A percentile compares a stretch with the other conserved stretches of the same genome.
These are phyloP conservation scores for Ibidorhyncha struthersii DNA, from an alignment of 2,113 vertebrate genomes.

Conservation along the genomic window DNA sequence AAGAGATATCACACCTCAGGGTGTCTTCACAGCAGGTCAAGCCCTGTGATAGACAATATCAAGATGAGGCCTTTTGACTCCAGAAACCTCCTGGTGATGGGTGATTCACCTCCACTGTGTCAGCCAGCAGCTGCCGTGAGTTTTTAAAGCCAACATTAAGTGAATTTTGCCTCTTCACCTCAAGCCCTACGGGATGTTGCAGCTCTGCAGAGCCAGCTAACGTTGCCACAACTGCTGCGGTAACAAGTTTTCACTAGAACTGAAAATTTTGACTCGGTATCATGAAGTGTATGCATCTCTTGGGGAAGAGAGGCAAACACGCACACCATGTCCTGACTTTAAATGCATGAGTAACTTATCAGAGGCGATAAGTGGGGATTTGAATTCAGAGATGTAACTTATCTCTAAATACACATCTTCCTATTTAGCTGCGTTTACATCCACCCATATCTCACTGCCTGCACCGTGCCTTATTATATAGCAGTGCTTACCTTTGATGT, in stretches of 20 bases:
- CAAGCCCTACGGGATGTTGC: fast-evolving
- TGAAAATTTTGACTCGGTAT: fast-evolving
- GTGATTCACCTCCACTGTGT: background rate
- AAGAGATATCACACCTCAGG: background rate
- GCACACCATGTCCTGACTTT: background rate
- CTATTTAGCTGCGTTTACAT: slow-evolving; percentile 18
- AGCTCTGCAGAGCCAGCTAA: background rate
- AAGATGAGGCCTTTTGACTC: background rate
- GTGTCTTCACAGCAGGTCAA: background rate
- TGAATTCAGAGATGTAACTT: slow-evolving; percentile 12
- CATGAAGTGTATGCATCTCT: background rate
- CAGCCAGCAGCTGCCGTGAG: background rate
- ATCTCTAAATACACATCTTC: slow-evolving; percentile 45
- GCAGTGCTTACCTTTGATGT: slow-evolving; percentile 20
- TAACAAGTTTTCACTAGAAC: background rate
- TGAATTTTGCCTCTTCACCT: background rate
- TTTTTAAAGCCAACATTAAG: background rate
- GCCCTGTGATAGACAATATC: too few relatives aligned
- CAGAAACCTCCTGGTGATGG: background rate
- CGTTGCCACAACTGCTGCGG: background rate
- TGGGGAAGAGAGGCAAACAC: background rate
- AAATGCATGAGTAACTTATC: background rate
- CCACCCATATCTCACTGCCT: background rate
- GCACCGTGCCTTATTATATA: background rate
- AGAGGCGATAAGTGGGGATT: background rate